These are phyloP conservation scores for Andrena marginata DNA, from an alignment of 2,888 invertebrate genomes.

Conservation along the genomic window DNA sequence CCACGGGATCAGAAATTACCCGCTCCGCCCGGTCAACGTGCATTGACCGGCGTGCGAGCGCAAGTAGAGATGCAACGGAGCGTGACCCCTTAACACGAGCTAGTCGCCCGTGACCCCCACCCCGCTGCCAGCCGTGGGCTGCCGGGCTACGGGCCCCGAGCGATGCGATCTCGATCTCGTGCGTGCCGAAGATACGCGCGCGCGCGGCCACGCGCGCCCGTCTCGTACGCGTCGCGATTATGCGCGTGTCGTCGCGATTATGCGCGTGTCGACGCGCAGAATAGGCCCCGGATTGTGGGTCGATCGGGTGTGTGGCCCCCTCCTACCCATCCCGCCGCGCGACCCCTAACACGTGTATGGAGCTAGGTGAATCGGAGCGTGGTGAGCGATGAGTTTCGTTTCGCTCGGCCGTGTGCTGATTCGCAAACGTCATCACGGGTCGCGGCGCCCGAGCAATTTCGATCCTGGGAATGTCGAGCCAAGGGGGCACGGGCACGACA, in stretches of 20 bases:
- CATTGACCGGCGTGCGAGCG: conserved; percentile 74
- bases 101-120: conserved; percentile 82
- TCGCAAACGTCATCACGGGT: conserved; percentile 65
- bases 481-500: not conserved
- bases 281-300: not conserved
- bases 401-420: conserved; percentile 67
- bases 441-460: conserved; percentile 45
- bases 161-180: conserved; percentile 33
- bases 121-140: conserved; percentile 39
- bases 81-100: conserved; percentile 81
- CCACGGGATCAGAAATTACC: conserved; percentile 80
- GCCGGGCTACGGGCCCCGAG: conserved; percentile 46
- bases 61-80: conserved; percentile 75
- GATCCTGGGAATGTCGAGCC: conserved; percentile 59
- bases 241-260: conserved; percentile 15
- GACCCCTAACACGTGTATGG: conserved; percentile 18
- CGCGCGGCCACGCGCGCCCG: not conserved
- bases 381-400: conserved; percentile 63
- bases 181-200: not conserved
- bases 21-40: conserved; percentile 70
- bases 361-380: conserved; percentile 65
- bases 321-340: not conserved
- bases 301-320: not conserved
- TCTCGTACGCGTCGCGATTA: conserved; percentile 4
- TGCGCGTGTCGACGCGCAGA: conserved; percentile 18